phyloP scores from a whole-genome alignment of 2,113 vertebrate genomes.

The Heteronetta atricapilla region DNA sequence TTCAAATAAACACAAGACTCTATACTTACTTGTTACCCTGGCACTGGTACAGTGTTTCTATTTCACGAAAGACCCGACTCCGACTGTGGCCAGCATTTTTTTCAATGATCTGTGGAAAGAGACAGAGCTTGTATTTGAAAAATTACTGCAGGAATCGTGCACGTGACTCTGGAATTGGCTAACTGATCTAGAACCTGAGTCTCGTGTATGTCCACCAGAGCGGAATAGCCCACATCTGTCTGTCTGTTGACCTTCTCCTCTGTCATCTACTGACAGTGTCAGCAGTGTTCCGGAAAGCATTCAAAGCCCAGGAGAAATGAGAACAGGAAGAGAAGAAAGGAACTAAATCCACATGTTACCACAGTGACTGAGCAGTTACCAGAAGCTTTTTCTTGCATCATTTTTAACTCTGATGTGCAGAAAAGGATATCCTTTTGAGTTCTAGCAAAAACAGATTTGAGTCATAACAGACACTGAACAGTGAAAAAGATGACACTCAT shows the following conservation, averaged over 20 bases:
- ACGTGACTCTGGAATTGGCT: background rate
- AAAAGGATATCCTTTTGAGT: conserved; percentile 2
- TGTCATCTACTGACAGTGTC: background rate
- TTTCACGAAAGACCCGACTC: conserved; percentile 92
- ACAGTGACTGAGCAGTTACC: background rate
- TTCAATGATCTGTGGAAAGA: conserved; percentile 88
- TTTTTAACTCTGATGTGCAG: background rate
- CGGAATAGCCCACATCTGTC: background rate
- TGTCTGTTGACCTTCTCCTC: background rate
- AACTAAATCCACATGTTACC: background rate
- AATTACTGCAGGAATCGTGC: background rate
- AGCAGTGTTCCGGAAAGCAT: background rate
- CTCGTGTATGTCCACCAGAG: background rate
- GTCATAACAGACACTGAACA: background rate
- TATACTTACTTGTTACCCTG: conserved; percentile 92
- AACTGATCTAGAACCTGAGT: background rate
- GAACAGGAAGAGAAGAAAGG: conserved; percentile 14
- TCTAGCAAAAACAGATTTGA: background rate
- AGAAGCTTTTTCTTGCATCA: background rate
- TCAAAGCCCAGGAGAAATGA: background rate
- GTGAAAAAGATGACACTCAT: background rate
- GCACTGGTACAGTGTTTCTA: conserved; percentile 97
- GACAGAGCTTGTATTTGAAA: background rate
- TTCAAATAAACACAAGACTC: background rate
- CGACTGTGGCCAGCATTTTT: conserved; percentile 92